Base-by-base conservation (phyloP, 23 tunicate species). In the Corella eumyota region DNA sequence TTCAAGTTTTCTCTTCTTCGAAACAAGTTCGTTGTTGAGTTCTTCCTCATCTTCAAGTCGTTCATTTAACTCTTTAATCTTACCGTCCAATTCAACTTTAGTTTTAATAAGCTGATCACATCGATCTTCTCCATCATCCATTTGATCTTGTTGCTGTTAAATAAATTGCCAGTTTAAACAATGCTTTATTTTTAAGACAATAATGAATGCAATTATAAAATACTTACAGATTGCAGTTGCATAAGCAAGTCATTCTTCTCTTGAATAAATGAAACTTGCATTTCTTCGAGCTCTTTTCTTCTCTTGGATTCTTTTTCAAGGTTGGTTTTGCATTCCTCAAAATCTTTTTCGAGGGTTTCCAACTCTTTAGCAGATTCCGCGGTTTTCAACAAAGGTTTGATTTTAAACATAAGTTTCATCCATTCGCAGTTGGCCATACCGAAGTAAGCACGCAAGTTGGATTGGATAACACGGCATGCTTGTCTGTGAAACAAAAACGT, bases 41-140 rank as follows among this genome's bases (percentile, higher is more conserved):
- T 79, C 93, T 54, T 83, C 93, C 53, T 92, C 98, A 68, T 92
- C 98, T 53, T 92, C 98, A 26, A 92, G 51, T 31, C 98, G 71
- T 58, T 92, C 98, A 6, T 65, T 68, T 32, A 83, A 57, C 47
- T 92, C 98, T 40, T 90, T 90, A 35, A 90, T 79, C 71, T 90
- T 90, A n/a, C 97, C 97, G 59, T 90, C 97, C 81, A 90, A 66
- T 45, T 90, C 97, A 26, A 78, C 86, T 55, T 90, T 78, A 15
- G 88, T 78, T 54, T 75, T 72, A 56, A 90, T 90, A 44, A 90
- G 68, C 62, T 90, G 88, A 58, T 90, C 97, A 58, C 87, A 90
- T 50, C 94, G 52, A 63, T 84, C 94, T 36, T 84, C 94, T 23
- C 73, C 82, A 68, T 84, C 94, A 57, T 90, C 94, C 50, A 84